Percentiles rank a stretch among this genome's conserved stretches.
Evolutionary conservation across 2,797 vertebrate genomes (phyloP).

Genomic region (Lindbergichthys nudifrons): DNA sequence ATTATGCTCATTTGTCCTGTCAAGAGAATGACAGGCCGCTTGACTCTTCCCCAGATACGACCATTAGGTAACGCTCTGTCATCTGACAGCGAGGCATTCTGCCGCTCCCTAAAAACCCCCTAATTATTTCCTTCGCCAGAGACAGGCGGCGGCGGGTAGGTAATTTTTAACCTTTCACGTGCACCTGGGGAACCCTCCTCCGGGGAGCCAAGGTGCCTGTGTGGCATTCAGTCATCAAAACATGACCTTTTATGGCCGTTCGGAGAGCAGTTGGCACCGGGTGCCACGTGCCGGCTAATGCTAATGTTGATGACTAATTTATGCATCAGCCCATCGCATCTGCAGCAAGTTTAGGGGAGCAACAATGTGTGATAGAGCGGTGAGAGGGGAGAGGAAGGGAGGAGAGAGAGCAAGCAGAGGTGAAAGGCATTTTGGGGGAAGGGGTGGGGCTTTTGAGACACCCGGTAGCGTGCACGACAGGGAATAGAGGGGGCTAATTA

Average conservation of each 20-base stretch:
- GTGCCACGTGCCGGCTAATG: constrained; percentile 91
- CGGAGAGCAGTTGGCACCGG: constrained; percentile 97
- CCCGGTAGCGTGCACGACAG: constrained; percentile 67
- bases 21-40: constrained; percentile 95
- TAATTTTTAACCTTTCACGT: constrained; percentile 99
- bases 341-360: constrained; percentile 88
- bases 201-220: constrained; percentile 98
- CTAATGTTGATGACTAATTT: constrained; percentile 98
- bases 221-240: constrained; percentile 99
- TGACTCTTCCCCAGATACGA: constrained; percentile 98
- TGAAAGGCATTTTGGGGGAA: constrained; percentile 81
- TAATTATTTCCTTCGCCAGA: constrained; percentile 99
- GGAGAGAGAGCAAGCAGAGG: constrained; percentile 68
- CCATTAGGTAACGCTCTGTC: constrained; percentile 99
- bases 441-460: constrained; percentile 71
- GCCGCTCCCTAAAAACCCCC: constrained; percentile 93
- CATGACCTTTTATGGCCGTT: constrained; percentile 99
- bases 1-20: constrained; percentile 99
- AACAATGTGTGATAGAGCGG: constrained; percentile 72
- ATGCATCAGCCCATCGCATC: constrained; percentile 91
- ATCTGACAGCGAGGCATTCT: constrained; percentile 95
- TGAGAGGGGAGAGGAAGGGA: constrained; percentile 40
- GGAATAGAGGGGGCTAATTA: constrained; percentile 84
- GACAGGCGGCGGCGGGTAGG: constrained; percentile 94
- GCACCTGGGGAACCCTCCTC: constrained; percentile 99